Percentiles rank a stretch among this genome's conserved stretches.
These are phyloP conservation scores for Macrochelys suwanniensis DNA, from an alignment of 2,797 vertebrate genomes.

Conservation along the genomic window DNA sequence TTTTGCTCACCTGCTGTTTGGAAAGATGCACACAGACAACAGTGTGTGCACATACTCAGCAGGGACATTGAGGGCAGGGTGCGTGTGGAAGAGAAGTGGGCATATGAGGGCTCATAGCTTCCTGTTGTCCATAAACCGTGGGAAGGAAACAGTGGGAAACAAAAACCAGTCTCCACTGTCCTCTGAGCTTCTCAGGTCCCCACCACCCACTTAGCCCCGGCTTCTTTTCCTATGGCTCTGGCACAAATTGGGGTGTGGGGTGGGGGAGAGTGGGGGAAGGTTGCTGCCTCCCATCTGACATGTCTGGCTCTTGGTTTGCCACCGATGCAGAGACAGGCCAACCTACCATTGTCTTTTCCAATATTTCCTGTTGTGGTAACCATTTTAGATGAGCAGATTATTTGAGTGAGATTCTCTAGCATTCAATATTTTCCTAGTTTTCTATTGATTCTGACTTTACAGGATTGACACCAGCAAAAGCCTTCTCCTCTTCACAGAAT, in stretches of 20 bases:
- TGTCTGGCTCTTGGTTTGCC: background rate
- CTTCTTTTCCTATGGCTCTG: background rate
- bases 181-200: background rate
- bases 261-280: too few species aligned
- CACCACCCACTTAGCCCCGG: too few species aligned
- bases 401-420: background rate
- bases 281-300: background rate
- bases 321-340: background rate
- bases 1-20: background rate
- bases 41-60: background rate
- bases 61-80: background rate
- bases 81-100: background rate
- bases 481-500: constrained; percentile 25
- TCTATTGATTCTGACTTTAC: constrained; percentile 1
- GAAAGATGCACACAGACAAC: rapidly evolving
- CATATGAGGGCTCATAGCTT: background rate
- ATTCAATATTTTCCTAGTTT: background rate
- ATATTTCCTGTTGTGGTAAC: background rate
- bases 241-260: background rate
- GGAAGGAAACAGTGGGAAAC: background rate
- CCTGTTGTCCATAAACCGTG: background rate
- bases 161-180: background rate
- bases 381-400: background rate
- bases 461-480: background rate
- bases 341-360: background rate